phyloP scores from a whole-genome alignment of 2,113 vertebrate species.

The Urocolius indicus region DNA sequence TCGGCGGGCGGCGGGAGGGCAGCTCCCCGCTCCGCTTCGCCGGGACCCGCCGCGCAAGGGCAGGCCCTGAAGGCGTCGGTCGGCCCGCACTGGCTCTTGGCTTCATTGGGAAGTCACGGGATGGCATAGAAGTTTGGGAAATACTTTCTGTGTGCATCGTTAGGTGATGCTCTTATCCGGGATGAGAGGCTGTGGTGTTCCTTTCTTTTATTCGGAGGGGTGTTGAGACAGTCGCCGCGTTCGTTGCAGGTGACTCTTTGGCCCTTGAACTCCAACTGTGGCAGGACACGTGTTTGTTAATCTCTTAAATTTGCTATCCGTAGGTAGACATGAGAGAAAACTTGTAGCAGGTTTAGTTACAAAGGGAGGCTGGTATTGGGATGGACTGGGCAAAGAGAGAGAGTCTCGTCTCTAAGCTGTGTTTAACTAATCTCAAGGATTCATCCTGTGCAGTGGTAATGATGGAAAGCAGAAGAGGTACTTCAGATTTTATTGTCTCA shows the following conservation, averaged over 20 bases:
- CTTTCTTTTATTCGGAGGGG: background rate
- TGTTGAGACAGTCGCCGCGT: fast-evolving
- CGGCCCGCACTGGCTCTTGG: background rate
- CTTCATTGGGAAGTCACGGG: background rate
- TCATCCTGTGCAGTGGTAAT: background rate
- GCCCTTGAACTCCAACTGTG: background rate
- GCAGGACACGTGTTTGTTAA: fast-evolving
- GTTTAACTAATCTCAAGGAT: background rate
- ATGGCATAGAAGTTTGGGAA: fast-evolving
- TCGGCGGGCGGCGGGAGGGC: background rate
- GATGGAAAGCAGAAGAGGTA: background rate
- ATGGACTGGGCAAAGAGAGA: background rate
- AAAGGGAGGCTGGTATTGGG: fast-evolving
- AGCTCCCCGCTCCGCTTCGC: too few species aligned
- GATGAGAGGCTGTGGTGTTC: background rate
- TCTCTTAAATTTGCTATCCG: fast-evolving
- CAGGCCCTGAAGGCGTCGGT: fast-evolving
- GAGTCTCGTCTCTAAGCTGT: background rate
- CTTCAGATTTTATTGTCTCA: background rate
- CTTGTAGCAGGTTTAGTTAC: fast-evolving
- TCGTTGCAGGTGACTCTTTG: fast-evolving
- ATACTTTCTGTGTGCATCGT: background rate
- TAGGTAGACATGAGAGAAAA: too few species aligned
- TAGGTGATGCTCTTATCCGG: background rate
- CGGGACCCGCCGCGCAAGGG: background rate